Evolutionary conservation across 2,888 invertebrate genomes (phyloP), one percentile per base, ranked within the genome.

Genomic region (Hypomecis punctinalis): DNA sequence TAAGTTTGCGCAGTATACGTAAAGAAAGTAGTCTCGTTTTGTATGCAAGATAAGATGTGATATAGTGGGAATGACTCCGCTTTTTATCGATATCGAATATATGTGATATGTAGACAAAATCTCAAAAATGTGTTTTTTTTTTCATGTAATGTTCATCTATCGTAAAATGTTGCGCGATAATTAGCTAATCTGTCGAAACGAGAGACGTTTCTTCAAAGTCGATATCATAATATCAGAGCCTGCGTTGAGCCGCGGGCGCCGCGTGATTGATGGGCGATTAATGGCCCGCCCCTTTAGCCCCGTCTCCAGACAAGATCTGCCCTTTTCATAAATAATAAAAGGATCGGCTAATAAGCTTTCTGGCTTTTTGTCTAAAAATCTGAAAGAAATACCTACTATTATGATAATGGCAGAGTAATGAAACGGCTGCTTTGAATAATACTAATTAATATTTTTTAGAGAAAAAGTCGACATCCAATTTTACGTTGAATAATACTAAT

Each of bases 261-360:
- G 72, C 63, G 69, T 86, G 87, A 88, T 88, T 84, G 87, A 88
- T 88, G 80, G 73, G 69, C 51, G 71, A 69, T 71, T 81, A 81
- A 81, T 81, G 77, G 70, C 74, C 70, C 70, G 71, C 74, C 74
- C 67, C 56, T 58, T 11, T 47, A 54, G 43, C 54, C 54, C 58
- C 51, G 49, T 36, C 57, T 56, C 54, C 45, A 63, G 57, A 63
- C 53, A 61, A 48, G 54, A 68, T 61, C 74, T 69, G 69, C 67
- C 57, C 54, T 66, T 68, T 70, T 58, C 47, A 53, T 66, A 65
- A 68, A 74, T 72, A 75, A 76, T 75, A 68, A 68, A 70, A 42
- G n/a, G 51, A 58, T 63, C 47, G 39, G 46, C 49, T 55, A 46
- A 47, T 48, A 46, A 40, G 47, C 47, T 56, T 39, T 36, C 40